phyloP scores from a whole-genome alignment of 2,113 vertebrate species.

The Onychorhynchus coronatus region DNA sequence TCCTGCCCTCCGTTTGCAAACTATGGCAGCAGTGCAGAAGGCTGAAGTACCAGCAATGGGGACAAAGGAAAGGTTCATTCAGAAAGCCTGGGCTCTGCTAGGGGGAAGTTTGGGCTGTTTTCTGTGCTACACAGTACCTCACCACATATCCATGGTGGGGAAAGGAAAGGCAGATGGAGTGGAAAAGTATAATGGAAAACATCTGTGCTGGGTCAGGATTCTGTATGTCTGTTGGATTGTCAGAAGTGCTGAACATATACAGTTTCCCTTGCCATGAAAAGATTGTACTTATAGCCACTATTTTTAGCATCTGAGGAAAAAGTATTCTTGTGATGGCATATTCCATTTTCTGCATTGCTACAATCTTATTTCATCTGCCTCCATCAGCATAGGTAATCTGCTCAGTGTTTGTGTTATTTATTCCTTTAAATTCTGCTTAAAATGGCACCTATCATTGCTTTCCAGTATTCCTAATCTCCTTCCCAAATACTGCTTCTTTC shows the following conservation, averaged over 20 bases:
- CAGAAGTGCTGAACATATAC: not conserved
- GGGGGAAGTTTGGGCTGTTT: not conserved
- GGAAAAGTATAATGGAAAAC: not conserved
- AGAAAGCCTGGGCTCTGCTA: not conserved
- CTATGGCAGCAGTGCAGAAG: not conserved
- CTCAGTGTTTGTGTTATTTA: not conserved
- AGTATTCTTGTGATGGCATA: not conserved
- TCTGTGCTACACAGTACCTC: not conserved
- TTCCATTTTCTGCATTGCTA: not conserved
- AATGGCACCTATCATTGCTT: not conserved
- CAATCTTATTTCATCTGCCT: not conserved
- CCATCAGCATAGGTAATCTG: accelerated
- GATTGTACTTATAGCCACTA: not conserved
- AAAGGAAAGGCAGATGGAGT: not conserved
- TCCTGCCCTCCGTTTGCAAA: accelerated
- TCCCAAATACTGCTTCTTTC: not conserved
- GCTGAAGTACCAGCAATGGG: not conserved
- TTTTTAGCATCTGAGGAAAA: not conserved
- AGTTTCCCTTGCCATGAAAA: not conserved
- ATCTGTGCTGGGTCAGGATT: not conserved
- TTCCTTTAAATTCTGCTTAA: not conserved
- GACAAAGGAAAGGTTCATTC: not conserved
- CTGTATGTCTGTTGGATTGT: not conserved
- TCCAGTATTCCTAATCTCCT: not conserved
- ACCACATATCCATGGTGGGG: not conserved